phyloP scores from a whole-genome alignment of 2,888 invertebrate species.

The Cantharis flavilabris region DNA sequence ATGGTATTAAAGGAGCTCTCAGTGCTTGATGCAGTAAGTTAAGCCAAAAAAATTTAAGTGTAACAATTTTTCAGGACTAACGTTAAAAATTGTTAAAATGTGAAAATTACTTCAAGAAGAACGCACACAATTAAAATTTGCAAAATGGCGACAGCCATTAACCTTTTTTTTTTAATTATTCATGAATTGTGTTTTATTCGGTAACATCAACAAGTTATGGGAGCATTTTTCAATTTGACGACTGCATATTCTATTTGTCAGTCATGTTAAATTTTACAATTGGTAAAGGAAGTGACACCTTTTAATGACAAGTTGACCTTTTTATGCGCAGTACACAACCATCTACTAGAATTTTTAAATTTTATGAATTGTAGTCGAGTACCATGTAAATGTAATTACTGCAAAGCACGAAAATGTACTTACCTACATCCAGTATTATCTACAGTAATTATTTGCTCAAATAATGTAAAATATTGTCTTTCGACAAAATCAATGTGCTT shows the following conservation, averaged over 20 bases:
- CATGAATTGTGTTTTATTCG: too few species aligned
- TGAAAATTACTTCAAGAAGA: background rate
- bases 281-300: constrained; percentile 30
- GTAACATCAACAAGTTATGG: background rate
- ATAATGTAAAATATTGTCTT: background rate
- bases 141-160: background rate
- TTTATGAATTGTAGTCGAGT: constrained; percentile 25
- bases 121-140: background rate
- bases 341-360: constrained; percentile 25
- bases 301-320: constrained; percentile 47
- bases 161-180: background rate
- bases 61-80: background rate
- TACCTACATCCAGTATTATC: background rate
- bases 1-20: background rate
- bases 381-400: constrained; percentile 32
- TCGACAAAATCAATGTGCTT: background rate
- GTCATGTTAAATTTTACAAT: constrained; percentile 22
- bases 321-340: constrained; percentile 26
- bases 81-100: background rate
- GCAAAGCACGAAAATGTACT: constrained; percentile 25
- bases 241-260: constrained; percentile 10
- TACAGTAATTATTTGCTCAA: constrained; percentile 8
- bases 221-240: background rate
- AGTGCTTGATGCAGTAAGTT: background rate
- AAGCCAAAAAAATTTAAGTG: background rate